These are phyloP conservation scores for Campoletis sonorensis DNA, from an alignment of 1,140 invertebrate species.

Conservation along the genomic window DNA sequence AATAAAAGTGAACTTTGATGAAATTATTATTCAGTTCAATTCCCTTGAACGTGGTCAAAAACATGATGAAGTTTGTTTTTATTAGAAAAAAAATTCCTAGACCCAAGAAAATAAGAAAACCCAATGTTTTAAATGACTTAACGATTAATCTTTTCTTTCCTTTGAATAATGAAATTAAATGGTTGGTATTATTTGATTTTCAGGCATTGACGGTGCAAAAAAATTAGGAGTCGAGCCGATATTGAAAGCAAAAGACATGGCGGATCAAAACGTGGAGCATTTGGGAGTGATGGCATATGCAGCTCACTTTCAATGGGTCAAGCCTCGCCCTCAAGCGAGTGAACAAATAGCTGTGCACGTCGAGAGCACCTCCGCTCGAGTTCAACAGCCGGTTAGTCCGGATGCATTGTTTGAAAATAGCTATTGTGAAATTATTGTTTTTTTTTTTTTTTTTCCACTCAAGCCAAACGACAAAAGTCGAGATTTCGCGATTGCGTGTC, in stretches of 20 bases:
- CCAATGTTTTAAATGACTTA: no score
- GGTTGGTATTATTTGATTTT: constrained; percentile 31
- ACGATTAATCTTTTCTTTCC: no score
- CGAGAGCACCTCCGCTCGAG: constrained; percentile 88
- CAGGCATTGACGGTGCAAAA: constrained; percentile 80
- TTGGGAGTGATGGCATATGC: constrained; percentile 97
- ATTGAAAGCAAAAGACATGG: constrained; percentile 94
- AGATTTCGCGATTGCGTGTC: constrained; percentile 18
- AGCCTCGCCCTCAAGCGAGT: constrained; percentile 87
- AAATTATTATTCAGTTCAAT: no score
- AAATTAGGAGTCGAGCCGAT: constrained; percentile 91
- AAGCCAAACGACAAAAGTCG: not conserved
- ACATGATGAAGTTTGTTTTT: no score
- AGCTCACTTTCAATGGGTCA: constrained; percentile 91
- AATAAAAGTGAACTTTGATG: not conserved
- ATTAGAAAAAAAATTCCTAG: no score
- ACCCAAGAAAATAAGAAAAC: no score
- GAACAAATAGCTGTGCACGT: constrained; percentile 86
- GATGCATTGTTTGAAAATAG: constrained; percentile 51
- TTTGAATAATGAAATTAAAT: not conserved
- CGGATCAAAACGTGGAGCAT: constrained; percentile 95
- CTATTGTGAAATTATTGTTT: constrained; percentile 26
- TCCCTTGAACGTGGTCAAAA: no score
- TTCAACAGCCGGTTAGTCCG: constrained; percentile 86
- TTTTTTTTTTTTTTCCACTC: not conserved